These are phyloP conservation scores for Antechinus flavipes DNA, from an alignment of 2,113 vertebrate species.

Conservation along the genomic window DNA sequence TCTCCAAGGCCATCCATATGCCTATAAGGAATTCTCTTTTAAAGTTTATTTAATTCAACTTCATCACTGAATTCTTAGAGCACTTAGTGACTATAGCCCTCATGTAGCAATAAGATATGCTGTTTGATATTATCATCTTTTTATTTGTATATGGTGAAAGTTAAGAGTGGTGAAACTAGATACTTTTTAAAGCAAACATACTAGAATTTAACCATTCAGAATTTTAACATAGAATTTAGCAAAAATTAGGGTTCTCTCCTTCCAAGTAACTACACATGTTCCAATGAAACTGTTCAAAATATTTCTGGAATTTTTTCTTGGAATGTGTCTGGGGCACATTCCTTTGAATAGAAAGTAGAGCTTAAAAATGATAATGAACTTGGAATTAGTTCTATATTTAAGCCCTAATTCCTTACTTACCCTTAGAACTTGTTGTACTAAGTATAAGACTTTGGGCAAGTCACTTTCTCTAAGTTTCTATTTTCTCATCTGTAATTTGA, in stretches of 20 bases:
- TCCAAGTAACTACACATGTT: neutral
- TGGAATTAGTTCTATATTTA: neutral
- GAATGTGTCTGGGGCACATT: neutral
- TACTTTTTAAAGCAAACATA: neutral
- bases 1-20: neutral
- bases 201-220: neutral
- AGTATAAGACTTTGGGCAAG: neutral
- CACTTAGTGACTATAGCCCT: neutral
- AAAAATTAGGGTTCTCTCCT: neutral
- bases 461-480: neutral
- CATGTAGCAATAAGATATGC: neutral
- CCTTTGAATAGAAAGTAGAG: neutral
- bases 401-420: neutral
- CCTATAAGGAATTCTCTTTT: neutral
- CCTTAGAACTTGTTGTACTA: neutral
- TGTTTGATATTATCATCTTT: neutral
- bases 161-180: neutral
- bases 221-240: neutral
- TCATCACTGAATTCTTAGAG: neutral
- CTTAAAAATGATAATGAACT: neutral
- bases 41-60: neutral
- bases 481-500: neutral
- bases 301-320: neutral
- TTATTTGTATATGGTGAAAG: neutral
- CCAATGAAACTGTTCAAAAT: neutral